Evolutionary conservation across 2,888 invertebrate genomes (phyloP).

Genomic region (Drosophila siamana): DNA sequence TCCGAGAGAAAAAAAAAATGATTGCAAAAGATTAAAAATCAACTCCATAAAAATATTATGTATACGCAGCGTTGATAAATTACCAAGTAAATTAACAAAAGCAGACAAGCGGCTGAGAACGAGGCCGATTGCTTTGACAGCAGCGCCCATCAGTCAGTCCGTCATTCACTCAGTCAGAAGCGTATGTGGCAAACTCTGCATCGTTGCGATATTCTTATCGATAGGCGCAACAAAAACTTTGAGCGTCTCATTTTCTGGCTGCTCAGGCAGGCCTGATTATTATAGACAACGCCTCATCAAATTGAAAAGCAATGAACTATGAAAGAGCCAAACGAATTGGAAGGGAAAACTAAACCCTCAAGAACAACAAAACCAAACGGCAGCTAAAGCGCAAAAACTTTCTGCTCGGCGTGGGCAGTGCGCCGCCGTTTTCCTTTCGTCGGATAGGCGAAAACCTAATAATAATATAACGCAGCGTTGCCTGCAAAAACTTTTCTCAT

Average conservation of each 20-base stretch:
- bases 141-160: conserved; percentile 21
- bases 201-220: conserved; percentile 27
- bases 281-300: conserved; percentile 84
- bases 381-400: conserved; percentile 60
- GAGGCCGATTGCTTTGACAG: not conserved
- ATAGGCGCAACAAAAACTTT: conserved; percentile 51
- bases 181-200: conserved; percentile 39
- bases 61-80: conserved; percentile 76
- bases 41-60: conserved; percentile 78
- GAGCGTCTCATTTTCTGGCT: conserved; percentile 64
- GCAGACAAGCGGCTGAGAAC: conserved; percentile 23
- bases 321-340: conserved; percentile 65
- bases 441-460: conserved; percentile 68
- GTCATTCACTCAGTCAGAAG: no score
- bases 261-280: conserved; percentile 73
- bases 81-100: conserved; percentile 77
- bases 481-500: conserved; percentile 78
- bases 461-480: conserved; percentile 74
- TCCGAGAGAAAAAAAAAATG: conserved; percentile 58
- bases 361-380: conserved; percentile 41
- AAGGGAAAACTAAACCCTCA: conserved; percentile 42
- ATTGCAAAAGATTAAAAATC: conserved; percentile 84
- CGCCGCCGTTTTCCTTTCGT: not conserved
- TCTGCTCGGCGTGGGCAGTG: conserved; percentile 27
- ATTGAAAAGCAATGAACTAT: conserved; percentile 85